Percentiles rank a stretch among this genome's conserved stretches.
phyloP scores from a whole-genome alignment of 1,140 invertebrate species.

The Bombus sibiricus region DNA sequence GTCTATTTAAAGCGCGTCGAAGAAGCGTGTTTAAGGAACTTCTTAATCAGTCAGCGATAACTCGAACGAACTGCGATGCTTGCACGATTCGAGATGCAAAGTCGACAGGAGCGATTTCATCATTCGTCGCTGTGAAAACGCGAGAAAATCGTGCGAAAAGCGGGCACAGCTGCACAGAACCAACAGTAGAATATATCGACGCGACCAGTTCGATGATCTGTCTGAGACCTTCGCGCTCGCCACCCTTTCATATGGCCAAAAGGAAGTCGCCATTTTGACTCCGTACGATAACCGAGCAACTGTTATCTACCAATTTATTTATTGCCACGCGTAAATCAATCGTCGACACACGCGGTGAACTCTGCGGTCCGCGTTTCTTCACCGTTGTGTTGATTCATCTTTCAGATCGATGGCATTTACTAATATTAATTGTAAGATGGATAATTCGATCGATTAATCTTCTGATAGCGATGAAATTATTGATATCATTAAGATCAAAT shows the following conservation, averaged over 20 bases:
- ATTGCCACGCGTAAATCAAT: slow-evolving; percentile 67
- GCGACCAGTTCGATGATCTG: slow-evolving; percentile 49
- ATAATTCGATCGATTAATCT: too few species aligned
- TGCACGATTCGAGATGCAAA: not conserved
- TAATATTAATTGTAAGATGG: too few species aligned
- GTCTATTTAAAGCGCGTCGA: not conserved
- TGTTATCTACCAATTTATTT: slow-evolving; percentile 73
- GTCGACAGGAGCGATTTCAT: not conserved
- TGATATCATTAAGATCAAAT: too few species aligned
- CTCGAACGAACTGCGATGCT: not conserved
- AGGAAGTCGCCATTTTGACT: slow-evolving; percentile 72
- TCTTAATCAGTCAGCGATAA: not conserved
- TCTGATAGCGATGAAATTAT: not conserved
- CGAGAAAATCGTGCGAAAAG: too few species aligned
- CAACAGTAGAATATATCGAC: slow-evolving; percentile 8
- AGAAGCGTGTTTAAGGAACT: not conserved
- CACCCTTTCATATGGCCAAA: slow-evolving; percentile 59
- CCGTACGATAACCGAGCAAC: slow-evolving; percentile 63
- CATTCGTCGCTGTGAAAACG: not conserved
- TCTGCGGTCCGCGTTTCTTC: not conserved
- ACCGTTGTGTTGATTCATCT: not conserved
- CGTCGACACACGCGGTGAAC: slow-evolving; percentile 39
- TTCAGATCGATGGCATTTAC: not conserved
- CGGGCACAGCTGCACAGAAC: not conserved
- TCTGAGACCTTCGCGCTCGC: slow-evolving; percentile 41